Percentiles rank a stretch among this genome's conserved stretches.
Evolutionary conservation across 2,797 vertebrate species (phyloP).

Genomic region (Anolis apletophallus): DNA sequence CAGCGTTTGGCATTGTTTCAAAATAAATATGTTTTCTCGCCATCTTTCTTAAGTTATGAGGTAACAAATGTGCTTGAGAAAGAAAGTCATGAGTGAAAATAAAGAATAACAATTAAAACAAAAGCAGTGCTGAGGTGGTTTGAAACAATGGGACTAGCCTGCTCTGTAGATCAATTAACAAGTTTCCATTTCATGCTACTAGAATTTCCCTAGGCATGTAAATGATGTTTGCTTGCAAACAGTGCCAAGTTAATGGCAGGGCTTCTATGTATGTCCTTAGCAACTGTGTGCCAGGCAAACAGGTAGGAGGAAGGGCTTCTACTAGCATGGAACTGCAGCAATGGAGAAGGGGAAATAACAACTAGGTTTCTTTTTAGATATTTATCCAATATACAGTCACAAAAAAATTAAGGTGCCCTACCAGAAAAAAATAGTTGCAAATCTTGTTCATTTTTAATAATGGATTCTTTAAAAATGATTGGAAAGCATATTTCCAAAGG

Average conservation of each 20-base stretch:
- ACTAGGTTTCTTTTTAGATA: neutral
- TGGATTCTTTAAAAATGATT: constrained; percentile 52
- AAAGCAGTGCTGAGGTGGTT: constrained; percentile 61
- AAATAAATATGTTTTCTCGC: constrained; percentile 73
- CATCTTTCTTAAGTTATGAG: constrained; percentile 61
- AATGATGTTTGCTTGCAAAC: constrained; percentile 38
- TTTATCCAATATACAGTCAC: neutral
- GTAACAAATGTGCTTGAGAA: constrained; percentile 74
- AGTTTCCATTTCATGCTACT: constrained; percentile 44
- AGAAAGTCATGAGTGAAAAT: constrained; percentile 66
- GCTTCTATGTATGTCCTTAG: neutral
- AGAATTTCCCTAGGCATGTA: constrained; percentile 51
- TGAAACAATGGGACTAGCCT: constrained; percentile 79
- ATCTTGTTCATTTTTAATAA: neutral
- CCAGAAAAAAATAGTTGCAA: neutral
- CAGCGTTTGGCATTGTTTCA: constrained; percentile 73
- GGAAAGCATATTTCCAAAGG: constrained; percentile 37
- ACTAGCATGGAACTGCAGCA: constrained; percentile 3
- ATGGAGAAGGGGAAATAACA: neutral
- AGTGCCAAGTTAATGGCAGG: neutral
- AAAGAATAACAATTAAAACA: constrained; percentile 52
- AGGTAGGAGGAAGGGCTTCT: neutral
- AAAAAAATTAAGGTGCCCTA: neutral
- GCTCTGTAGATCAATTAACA: constrained; percentile 54
- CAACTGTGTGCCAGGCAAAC: neutral